Conservation (phyloP, 1,140 invertebrate species). For the Bemisia tabaci region DNA sequence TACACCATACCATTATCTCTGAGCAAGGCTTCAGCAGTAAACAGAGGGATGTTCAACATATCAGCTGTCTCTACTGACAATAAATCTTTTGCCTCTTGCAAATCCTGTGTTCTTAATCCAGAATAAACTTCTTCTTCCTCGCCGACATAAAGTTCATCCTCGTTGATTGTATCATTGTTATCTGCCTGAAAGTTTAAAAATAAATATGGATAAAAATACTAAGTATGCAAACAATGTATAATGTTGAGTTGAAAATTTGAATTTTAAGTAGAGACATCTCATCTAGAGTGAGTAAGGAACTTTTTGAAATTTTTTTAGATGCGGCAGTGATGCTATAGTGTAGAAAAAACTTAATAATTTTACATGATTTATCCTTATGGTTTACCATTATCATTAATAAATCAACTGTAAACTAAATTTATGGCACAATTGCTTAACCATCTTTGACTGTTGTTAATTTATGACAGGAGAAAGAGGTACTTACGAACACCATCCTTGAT, state of each 20-base stretch:
- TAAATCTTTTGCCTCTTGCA: slow-evolving; percentile 62
- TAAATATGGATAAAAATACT: background rate
- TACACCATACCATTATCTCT: slow-evolving; percentile 45
- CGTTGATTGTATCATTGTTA: slow-evolving; percentile 31
- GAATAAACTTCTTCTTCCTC: slow-evolving; percentile 43
- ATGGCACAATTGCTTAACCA: background rate
- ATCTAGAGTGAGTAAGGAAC: background rate
- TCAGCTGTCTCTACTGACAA: slow-evolving; percentile 57
- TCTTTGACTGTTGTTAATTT: background rate
- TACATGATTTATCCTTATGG: background rate
- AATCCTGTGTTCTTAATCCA: slow-evolving; percentile 49
- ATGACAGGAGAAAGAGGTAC: too few species aligned
- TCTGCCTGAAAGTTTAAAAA: slow-evolving; percentile 28
- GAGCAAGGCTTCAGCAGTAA: slow-evolving; percentile 56
- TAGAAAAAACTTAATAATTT: background rate
- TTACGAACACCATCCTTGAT: slow-evolving; percentile 56
- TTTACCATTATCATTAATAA: background rate
- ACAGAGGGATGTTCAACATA: slow-evolving; percentile 56
- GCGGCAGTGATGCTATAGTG: too few species aligned
- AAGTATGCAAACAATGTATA: too few species aligned
- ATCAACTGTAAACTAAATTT: background rate
- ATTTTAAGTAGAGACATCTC: too few species aligned
- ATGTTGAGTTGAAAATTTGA: too few species aligned
- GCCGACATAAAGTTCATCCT: slow-evolving; percentile 30
- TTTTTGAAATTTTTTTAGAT: too few species aligned